These are phyloP conservation scores for Drosophila oshimai DNA, from an alignment of 1,140 invertebrate species.

Conservation along the genomic window DNA sequence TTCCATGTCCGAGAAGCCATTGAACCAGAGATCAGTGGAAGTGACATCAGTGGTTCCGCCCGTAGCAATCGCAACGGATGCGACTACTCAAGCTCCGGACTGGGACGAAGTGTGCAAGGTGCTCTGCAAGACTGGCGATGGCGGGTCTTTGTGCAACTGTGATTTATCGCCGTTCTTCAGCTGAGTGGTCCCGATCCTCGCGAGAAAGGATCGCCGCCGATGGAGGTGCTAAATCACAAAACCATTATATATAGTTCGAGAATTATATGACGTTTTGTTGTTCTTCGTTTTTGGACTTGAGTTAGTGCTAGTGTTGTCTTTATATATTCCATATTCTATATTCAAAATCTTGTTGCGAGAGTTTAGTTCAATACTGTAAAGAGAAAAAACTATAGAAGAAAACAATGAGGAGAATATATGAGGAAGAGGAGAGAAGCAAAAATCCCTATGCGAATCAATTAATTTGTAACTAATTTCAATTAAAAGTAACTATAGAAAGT, in stretches of 20 bases:
- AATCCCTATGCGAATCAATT: constrained; percentile 83
- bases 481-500: constrained; percentile 43
- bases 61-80: not conserved
- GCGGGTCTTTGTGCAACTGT: constrained; percentile 84
- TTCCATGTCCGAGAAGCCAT: constrained; percentile 16
- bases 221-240: constrained; percentile 60
- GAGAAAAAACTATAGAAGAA: constrained; percentile 47
- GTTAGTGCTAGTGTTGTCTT: constrained; percentile 77
- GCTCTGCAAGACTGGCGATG: constrained; percentile 83
- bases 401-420: constrained; percentile 14
- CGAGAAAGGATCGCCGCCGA: constrained; percentile 2
- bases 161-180: constrained; percentile 83
- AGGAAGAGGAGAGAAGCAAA: constrained; percentile 33
- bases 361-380: constrained; percentile 71
- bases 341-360: constrained; percentile 52
- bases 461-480: constrained; percentile 83
- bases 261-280: constrained; percentile 37
- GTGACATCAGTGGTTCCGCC: not conserved
- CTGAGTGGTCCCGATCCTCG: constrained; percentile 13
- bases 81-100: constrained; percentile 48
- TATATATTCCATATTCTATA: constrained; percentile 46
- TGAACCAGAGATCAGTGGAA: not conserved
- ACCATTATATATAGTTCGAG: constrained; percentile 53
- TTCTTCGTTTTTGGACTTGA: constrained; percentile 52
- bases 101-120: constrained; percentile 83